Base-by-base conservation (phyloP, 2,797 vertebrate species). In the Sparidentex hasta region DNA sequence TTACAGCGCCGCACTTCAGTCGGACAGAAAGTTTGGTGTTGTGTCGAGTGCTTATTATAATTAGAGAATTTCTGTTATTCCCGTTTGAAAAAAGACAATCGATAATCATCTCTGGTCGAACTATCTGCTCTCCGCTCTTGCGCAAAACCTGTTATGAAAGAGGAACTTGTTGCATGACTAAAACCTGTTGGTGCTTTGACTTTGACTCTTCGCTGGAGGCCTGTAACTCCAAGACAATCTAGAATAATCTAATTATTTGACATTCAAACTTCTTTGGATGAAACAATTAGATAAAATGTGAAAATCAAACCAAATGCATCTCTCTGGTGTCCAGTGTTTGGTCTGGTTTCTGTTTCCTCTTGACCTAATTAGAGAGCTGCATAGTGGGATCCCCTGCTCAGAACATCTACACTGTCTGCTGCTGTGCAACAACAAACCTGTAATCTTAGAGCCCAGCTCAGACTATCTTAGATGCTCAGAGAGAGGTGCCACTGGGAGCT, bases 371-470 rank as follows among this genome's bases (percentile, higher is more conserved):
- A 68, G 73, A 70, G 41, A 20, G 66, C 52, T 27, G 11, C 33
- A 44, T 65, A 46, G 20, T 27, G 17, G 4, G 47, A 67, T 71
- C 12, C 18, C 33, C 67, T 48, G 4, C 50, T 25, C 18, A 51
- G 44, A 76, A 61, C 56, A 71, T 44, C 23, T 14, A 46, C 44
- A 29, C 55, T 13, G 21, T 62, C 46, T 48, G 27, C 68, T 46
- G 63, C 67, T 63, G 47, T 41, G 73, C 57, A 46, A 74, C 51
- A 82, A 74, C 68, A 76, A 68, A 85, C 77, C 51, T 63, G 76
- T 75, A 82, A 86, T 71, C 85, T 85, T 44, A 82, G 50, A 89
- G 65, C 41, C 44, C 78, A 64, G 87, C 57, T 77, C 38, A 11
- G 64, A 58, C 74, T 70, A 48, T 61, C 55, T 59, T 25, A 0